Base-by-base conservation (phyloP, 2,888 invertebrate genomes). In the Drosophila maculinotata region DNA sequence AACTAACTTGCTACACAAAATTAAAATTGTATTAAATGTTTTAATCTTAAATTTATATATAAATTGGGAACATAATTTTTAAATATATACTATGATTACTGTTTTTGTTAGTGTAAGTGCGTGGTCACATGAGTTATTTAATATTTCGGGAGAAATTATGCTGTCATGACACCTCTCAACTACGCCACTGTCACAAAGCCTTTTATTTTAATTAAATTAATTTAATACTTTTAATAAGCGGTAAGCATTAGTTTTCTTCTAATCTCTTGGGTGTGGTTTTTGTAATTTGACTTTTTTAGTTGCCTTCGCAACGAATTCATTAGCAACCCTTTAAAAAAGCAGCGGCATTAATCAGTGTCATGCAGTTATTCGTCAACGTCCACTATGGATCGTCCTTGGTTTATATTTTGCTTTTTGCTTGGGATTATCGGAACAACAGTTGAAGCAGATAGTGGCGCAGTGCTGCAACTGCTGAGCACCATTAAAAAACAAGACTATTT, bases 281-380 rank as follows among this genome's bases (percentile, higher is more conserved):
- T 52, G 44, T 62, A 78, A 75, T 64, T 65, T 44, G 20, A 57
- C 17, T 60, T 53, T 59, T 45, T 51, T 62, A 44, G 41, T 58
- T 33, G 47, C 26, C 36, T 12, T 10, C 51, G 26, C 20, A 42
- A 15, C 14, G 44, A 42, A 63, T 48, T 64, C 53, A 80, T 77
- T 69, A 77, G 69, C 74, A 77, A 68, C 73, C 77, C 80, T 83
- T 86, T 83, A 79, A 71, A 78, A 79, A 72, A 52, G 54, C 33
- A 47, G 42, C 8, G 28, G 14, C 65, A 68, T 70, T 57, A 56
- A 54, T 66, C 63, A 65, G 47, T 44, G 66, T 56, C 64, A 53
- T 33, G 45, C 70, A 77, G 81, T 73, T 33, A 57, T 52, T 33
- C 44, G 38, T 73, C 52, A 41, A 20, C 26, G 9, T 30, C 35